Base-by-base conservation (phyloP, 2,888 invertebrate species). In the Coenonympha arcania region DNA sequence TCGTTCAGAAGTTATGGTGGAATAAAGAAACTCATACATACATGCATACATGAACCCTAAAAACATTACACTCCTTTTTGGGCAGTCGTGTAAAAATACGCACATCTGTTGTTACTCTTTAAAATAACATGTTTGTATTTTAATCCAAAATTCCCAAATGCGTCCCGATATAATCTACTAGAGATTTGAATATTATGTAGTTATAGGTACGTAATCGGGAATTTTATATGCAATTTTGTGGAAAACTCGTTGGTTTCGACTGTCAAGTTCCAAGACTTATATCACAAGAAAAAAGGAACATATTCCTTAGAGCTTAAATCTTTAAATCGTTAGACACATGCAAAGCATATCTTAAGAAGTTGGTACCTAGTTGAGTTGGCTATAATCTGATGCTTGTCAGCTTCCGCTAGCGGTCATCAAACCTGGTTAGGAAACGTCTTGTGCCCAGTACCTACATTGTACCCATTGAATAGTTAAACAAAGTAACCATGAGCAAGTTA, bases 341-440 rank as follows among this genome's bases (percentile, higher is more conserved):
- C 6, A 19, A 31, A 57, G 51, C 54, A 58, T 55, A 52, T 58
- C 50, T 48, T 48, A 57, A 58, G 52, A 57, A 54, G 61, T 52
- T 44, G 48, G 45, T 43, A 16, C 15, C 31, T 16, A 39, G 51
- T 43, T 45, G 48, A 46, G 52, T 43, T 40, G 39, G 30, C 15
- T 50, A 53, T 50, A 63, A 60, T 61, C 63, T 56, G 61, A 59
- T 59, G 58, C 48, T 54, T 54, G 56, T 53, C 58, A 57, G 63
- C 62, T 65, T 65, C 67, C 63, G 65, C 58, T 53, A 60, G 57
- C 56, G 62, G 65, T 68, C 64, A 61, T 68, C 65, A 68, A 65
- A 64, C 65, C 57, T 58, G 48, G 52, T 55, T 42, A 48, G 49
- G 49, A 52, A 49, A 48, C 20, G 31, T 24, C 40, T 33, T 26